Percentiles rank a stretch among this genome's conserved stretches.
These are phyloP conservation scores for Xestia sexstrigata DNA, from an alignment of 2,888 invertebrate species.

Conservation along the genomic window DNA sequence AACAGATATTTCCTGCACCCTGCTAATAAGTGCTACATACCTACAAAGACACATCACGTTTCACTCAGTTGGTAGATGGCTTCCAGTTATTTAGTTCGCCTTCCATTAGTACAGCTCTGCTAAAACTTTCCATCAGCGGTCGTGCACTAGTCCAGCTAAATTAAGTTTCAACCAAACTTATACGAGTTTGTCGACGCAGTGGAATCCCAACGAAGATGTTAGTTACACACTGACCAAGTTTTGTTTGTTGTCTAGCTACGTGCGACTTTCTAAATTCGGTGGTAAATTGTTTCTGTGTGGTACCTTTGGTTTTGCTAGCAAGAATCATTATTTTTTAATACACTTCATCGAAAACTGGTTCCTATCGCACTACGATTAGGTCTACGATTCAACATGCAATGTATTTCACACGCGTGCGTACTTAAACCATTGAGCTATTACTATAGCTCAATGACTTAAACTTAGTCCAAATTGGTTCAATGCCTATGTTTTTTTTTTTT, in stretches of 20 bases:
- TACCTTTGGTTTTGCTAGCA: background rate
- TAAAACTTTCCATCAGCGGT: conserved; percentile 75
- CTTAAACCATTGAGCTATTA: too few species aligned
- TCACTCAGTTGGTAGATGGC: conserved; percentile 59
- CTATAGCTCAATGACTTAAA: too few species aligned
- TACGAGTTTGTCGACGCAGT: conserved; percentile 71
- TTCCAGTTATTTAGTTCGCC: conserved; percentile 68
- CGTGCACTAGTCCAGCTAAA: conserved; percentile 76
- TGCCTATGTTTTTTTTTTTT: too few species aligned
- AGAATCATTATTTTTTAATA: background rate
- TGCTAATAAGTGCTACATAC: background rate
- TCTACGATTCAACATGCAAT: too few species aligned
- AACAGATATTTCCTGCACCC: background rate
- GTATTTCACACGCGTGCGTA: too few species aligned
- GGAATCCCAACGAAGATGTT: conserved; percentile 73
- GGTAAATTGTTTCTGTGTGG: conserved; percentile 6
- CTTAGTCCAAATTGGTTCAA: too few species aligned
- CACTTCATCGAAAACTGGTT: too few species aligned
- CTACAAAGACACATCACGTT: conserved; percentile 14
- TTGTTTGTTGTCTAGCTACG: conserved; percentile 63
- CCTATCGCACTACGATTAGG: too few species aligned
- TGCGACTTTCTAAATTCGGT: conserved; percentile 53
- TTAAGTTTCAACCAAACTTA: conserved; percentile 78
- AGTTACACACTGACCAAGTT: conserved; percentile 65
- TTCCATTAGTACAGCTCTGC: conserved; percentile 73